A percentile compares a stretch with the other conserved stretches of the same genome.
phyloP scores from a whole-genome alignment of 1,140 invertebrate genomes.

The Zaprionus tsacasi region DNA sequence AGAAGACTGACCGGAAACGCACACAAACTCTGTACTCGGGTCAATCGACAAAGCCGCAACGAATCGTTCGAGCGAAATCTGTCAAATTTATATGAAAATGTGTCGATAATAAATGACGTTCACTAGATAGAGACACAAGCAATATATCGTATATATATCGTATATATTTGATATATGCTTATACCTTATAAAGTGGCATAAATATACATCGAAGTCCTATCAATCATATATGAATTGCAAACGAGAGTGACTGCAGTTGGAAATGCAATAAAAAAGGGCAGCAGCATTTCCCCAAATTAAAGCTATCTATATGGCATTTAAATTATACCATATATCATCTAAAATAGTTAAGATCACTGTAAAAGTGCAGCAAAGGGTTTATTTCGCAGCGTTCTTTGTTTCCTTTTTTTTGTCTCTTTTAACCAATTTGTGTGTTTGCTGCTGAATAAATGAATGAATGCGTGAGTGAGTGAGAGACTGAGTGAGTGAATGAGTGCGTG shows the following conservation, averaged over 20 bases:
- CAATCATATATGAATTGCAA: constrained; percentile 30
- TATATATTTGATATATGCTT: neutral
- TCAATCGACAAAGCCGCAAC: neutral
- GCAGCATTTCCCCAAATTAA: neutral
- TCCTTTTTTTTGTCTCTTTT: neutral
- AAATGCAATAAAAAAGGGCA: neutral
- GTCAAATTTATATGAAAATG: constrained; percentile 68
- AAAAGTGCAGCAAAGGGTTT: too few relatives aligned
- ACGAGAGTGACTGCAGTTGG: constrained; percentile 2
- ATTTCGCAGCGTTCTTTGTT: neutral
- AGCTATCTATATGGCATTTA: too few relatives aligned
- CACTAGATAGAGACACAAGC: constrained; percentile 7
- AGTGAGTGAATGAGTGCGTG: neutral
- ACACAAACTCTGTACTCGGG: constrained; percentile 14
- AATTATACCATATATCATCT: too few relatives aligned
- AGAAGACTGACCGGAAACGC: neutral
- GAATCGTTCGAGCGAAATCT: constrained; percentile 24
- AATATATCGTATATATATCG: neutral
- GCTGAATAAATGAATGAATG: constrained; percentile 16
- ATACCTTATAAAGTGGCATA: neutral
- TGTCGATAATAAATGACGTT: constrained; percentile 48
- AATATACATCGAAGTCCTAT: neutral
- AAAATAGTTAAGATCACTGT: too few relatives aligned
- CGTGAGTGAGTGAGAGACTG: constrained; percentile 1
- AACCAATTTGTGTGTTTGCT: constrained; percentile 7